These are phyloP conservation scores for Catharus bicknelli DNA, from an alignment of 2,113 vertebrate species.

Conservation along the genomic window DNA sequence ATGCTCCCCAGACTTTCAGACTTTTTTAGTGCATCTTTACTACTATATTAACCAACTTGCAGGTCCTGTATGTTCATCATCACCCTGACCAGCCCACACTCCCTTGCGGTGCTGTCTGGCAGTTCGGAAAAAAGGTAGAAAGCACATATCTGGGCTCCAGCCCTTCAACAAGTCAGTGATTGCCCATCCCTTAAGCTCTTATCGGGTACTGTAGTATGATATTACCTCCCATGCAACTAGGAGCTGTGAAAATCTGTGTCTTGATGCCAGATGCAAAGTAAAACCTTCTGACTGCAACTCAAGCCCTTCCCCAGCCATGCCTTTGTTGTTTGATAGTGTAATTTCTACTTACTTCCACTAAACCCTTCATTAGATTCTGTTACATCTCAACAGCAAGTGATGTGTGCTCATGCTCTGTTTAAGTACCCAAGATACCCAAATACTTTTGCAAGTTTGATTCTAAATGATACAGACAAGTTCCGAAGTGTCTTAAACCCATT, in stretches of 20 bases:
- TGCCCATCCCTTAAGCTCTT: background rate
- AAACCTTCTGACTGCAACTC: background rate
- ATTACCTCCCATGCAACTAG: background rate
- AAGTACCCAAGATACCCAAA: background rate
- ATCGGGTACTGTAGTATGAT: background rate
- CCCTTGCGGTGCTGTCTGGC: background rate
- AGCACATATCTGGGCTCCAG: background rate
- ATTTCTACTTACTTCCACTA: background rate
- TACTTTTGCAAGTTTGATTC: background rate
- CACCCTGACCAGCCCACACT: background rate
- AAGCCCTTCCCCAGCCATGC: background rate
- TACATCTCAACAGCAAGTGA: background rate
- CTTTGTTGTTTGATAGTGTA: background rate
- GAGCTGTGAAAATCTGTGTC: slow-evolving; percentile 14
- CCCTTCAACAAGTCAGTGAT: background rate
- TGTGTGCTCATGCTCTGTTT: background rate
- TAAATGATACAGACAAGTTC: background rate
- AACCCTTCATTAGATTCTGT: background rate
- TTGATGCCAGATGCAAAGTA: background rate
- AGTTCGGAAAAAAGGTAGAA: background rate
- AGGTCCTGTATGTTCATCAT: background rate
- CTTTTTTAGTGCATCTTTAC: background rate
- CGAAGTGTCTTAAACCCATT: background rate
- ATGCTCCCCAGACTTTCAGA: background rate
- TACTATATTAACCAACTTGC: background rate